A percentile compares a stretch with the other conserved stretches of the same genome.
phyloP scores from a whole-genome alignment of 2,888 invertebrate species.

The Selenia dentaria region DNA sequence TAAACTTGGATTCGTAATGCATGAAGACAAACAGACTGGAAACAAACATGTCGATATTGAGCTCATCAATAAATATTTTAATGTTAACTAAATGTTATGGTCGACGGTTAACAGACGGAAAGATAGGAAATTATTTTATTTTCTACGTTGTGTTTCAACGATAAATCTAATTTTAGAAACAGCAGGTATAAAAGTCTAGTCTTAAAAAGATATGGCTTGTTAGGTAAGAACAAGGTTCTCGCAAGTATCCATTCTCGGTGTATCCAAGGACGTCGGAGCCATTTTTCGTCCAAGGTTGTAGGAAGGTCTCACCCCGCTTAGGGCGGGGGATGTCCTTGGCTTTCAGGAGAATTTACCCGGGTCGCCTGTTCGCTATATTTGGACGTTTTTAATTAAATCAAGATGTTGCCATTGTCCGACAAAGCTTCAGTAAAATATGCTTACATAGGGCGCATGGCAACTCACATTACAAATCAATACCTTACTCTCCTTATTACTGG shows the following conservation, averaged over 20 bases:
- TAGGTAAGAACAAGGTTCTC: conserved; percentile 18
- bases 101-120: too few species aligned
- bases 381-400: conserved; percentile 29
- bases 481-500: too few species aligned
- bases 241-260: conserved; percentile 22
- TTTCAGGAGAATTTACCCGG: conserved; percentile 42
- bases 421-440: too few species aligned
- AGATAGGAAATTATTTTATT: too few species aligned
- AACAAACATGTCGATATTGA: conserved; percentile 28
- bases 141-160: too few species aligned
- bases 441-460: too few species aligned
- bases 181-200: neutral
- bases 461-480: too few species aligned
- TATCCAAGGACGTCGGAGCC: conserved; percentile 50
- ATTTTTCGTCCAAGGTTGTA: conserved; percentile 56
- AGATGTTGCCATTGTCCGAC: too few species aligned
- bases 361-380: conserved; percentile 46
- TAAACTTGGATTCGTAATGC: conserved; percentile 26
- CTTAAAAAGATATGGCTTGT: conserved; percentile 6
- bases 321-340: conserved; percentile 57
- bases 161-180: conserved; percentile 2
- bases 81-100: conserved; percentile 17
- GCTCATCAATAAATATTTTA: conserved; percentile 29
- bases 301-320: conserved; percentile 55
- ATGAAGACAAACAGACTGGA: conserved; percentile 34